Evolutionary conservation across 2,113 vertebrate species (phyloP), one percentile per base, ranked within the genome.

Genomic region (Microtus richardsoni): DNA sequence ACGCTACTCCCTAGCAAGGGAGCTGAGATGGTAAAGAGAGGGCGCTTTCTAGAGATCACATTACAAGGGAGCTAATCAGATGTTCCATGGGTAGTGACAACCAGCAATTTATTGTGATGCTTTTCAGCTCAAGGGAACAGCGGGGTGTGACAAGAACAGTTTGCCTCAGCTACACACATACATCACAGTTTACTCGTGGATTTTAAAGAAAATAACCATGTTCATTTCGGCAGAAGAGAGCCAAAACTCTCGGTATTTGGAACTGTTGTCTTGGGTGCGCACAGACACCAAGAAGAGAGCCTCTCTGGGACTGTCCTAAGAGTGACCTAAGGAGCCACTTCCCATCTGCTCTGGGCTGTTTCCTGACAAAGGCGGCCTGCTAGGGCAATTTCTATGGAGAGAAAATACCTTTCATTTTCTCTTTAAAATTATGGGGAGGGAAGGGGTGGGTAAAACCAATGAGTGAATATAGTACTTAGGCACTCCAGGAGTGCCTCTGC

Each of bases 61-160:
- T 83, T 96, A 92, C 95, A 93, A 82, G 88, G 80, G 90, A 86
- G 88, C 68, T 91, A 64, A 96, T 95, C 94, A 95, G 68, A 85
- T 77, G 85, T 96, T 93, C 54, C 62, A 54, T 58, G 62, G 92
- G 26, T 47, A 88, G 88, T 88, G 93, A 96, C 92, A 94, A 90
- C 2, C 2, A 47, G 41, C 92, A 95, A 84, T 95, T 96, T 91
- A 92, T 95, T 96, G 88, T 96, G 91, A 95, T 73, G 80, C 88
- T 95, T 97, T 85, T 96, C 77, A 70, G 85, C 62, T 95, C 93
- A 86, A 91, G 86, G 77, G 85, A 91, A 94, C 92, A 93, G 95
- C 93, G 74, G 88, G 85, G 77, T 91, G n/a, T 93, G 90, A 96
- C 92, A 86, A 95, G 73, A 96, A 95, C n/a, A 79, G 66, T 97